Evolutionary conservation across 2,888 invertebrate genomes (phyloP), one percentile per base, ranked within the genome.

Genomic region (Drosophila anomelani): DNA sequence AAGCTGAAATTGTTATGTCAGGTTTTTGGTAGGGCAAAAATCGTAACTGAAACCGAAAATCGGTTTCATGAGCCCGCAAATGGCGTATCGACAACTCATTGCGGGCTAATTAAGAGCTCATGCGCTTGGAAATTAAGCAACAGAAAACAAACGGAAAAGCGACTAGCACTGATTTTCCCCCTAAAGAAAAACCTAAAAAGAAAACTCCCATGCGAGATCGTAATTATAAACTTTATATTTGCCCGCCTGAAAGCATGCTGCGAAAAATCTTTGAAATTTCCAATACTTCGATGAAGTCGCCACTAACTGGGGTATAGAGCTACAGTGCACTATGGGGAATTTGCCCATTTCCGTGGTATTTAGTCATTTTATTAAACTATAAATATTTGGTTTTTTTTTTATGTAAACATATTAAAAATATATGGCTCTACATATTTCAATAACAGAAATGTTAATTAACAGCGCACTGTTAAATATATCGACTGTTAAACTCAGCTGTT

Each of bases 21-120:
- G 84, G 51, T 34, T 51, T 44, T 51, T 34, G 34, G 29, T 38
- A 20, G 54, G 46, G 49, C 62, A 67, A 71, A 73, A 73, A 57
- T 61, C 29, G 51, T 20, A 34, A 6, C 13, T 13, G 51, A 17
- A 43, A 59, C 46, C 47, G 29, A 54, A 76, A 51, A 20, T 51
- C 34, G 51, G 20, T 74, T 69, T 67, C 63, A 66, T 78, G 78
- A 55, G 78, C 76, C 59, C 57, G 23, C 54, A 77, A 74, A 54
- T 69, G 60, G 29, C 51, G 59, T 85, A 84, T 83, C 38, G 76
- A 70, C 88, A 83, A 80, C 79, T 80, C 88, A 88, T 80, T 88
- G 81, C 76, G 74, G 79, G 76, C 86, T 80, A 85, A 85, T 85
- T 85, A 85, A 76, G 86, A 88, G 72, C 83, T 86, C 76, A 76